phyloP scores from a whole-genome alignment of 2,797 vertebrate genomes.

The Lateolabrax maculatus region DNA sequence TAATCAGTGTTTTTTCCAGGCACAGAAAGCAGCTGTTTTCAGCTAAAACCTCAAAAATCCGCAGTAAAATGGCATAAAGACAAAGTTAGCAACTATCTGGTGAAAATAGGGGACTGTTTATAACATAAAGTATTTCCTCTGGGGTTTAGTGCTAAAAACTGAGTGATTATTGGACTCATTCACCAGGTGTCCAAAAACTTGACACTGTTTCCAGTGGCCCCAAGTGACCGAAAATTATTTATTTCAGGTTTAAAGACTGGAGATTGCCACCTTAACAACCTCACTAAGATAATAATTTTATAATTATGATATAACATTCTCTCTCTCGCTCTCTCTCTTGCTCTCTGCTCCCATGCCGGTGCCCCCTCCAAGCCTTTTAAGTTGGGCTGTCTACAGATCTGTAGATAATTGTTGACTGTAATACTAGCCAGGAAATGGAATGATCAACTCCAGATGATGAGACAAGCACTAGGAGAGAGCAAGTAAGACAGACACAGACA shows the following conservation, averaged over 20 bases:
- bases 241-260: constrained; percentile 64
- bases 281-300: constrained; percentile 29
- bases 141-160: too few species aligned
- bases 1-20: constrained; percentile 1
- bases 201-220: neutral
- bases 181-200: neutral
- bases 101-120: too few species aligned
- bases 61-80: too few species aligned
- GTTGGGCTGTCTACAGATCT: constrained; percentile 91
- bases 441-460: constrained; percentile 95
- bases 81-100: neutral
- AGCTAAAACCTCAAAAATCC: neutral
- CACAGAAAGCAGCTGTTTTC: neutral
- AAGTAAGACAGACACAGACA: constrained; percentile 30
- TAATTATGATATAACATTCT: constrained; percentile 86
- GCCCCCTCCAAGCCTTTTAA: constrained; percentile 85
- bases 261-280: constrained; percentile 58
- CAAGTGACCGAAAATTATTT: neutral
- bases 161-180: too few species aligned
- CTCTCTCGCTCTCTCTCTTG: constrained; percentile 43
- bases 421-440: constrained; percentile 92
- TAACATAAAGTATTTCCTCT: too few species aligned
- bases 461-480: constrained; percentile 59
- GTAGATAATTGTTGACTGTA: constrained; percentile 93
- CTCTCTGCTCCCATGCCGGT: constrained; percentile 52